Evolutionary conservation across 2,113 vertebrate genomes (phyloP).

Genomic region (Gnathonemus longibarbis): DNA sequence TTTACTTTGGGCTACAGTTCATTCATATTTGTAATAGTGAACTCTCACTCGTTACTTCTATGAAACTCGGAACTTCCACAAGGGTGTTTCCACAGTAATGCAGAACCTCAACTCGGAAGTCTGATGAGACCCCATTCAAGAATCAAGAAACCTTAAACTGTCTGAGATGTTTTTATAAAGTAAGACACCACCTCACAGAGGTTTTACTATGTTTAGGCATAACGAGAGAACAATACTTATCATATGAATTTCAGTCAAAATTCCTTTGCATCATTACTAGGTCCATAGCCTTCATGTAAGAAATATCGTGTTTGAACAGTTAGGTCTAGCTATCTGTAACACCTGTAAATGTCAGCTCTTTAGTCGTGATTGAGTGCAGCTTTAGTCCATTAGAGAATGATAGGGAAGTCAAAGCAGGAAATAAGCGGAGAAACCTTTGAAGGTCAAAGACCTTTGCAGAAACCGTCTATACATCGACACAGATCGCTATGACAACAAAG

Average conservation of each 20-base stretch:
- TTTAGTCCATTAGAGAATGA: neutral
- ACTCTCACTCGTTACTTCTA: neutral
- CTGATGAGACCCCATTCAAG: neutral
- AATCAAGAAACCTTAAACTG: neutral
- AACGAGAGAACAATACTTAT: neutral
- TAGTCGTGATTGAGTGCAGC: neutral
- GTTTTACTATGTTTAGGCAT: neutral
- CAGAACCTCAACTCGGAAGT: neutral
- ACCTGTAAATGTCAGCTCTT: neutral
- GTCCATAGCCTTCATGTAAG: neutral
- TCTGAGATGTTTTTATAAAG: neutral
- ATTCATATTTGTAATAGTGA: neutral
- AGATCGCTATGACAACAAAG: neutral
- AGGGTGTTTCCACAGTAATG: neutral
- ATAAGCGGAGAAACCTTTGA: neutral
- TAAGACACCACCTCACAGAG: neutral
- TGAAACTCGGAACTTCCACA: neutral
- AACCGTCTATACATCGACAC: neutral
- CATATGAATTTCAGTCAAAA: neutral
- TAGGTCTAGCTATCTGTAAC: neutral
- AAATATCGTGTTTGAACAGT: neutral
- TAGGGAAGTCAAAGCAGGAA: slow-evolving; percentile 1
- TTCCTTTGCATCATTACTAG: neutral
- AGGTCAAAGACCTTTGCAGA: neutral
- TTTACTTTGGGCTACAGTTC: neutral